A percentile compares a stretch with the other conserved stretches of the same genome.
Conservation (phyloP, 2,113 vertebrate species). For the Phoenicopterus ruber region DNA sequence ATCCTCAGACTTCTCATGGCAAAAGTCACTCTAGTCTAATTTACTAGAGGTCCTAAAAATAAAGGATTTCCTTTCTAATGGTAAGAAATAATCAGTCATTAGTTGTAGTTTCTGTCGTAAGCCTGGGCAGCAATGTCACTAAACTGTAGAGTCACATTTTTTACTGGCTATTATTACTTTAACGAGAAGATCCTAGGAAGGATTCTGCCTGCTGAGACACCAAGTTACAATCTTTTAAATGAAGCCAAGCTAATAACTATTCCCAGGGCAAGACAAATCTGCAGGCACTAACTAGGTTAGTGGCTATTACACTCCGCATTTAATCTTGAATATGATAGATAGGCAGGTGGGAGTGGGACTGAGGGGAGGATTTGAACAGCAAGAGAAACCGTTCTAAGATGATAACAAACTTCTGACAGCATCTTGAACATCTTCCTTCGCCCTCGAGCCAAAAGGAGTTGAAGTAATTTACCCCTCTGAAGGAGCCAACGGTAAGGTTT, state of each 20-base stretch:
- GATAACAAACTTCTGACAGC: not conserved
- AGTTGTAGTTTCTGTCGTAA: not conserved
- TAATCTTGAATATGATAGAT: conserved; percentile 11
- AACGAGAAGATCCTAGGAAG: conserved; percentile 3
- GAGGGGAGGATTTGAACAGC: not conserved
- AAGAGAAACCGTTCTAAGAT: not conserved
- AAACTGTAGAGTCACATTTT: conserved; percentile 22
- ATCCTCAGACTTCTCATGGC: not conserved
- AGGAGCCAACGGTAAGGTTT: not conserved
- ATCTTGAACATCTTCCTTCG: not conserved
- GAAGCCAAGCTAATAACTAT: conserved; percentile 35
- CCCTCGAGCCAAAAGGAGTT: not conserved
- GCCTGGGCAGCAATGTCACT: not conserved
- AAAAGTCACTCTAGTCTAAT: not conserved
- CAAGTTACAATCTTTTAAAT: conserved; percentile 12
- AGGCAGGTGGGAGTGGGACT: not conserved
- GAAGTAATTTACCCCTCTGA: not conserved
- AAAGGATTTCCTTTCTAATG: conserved; percentile 13
- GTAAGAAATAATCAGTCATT: conserved; percentile 22
- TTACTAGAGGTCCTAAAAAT: not conserved
- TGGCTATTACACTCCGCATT: not conserved
- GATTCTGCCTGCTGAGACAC: conserved; percentile 9
- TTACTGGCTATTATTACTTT: conserved; percentile 12
- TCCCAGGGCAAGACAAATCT: conserved; percentile 25
- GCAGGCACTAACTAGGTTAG: conserved; percentile 22